Percentiles rank a stretch among this genome's conserved stretches.
Conservation (phyloP, 1,140 invertebrate species). For the Leptestheria dahalacensis region DNA sequence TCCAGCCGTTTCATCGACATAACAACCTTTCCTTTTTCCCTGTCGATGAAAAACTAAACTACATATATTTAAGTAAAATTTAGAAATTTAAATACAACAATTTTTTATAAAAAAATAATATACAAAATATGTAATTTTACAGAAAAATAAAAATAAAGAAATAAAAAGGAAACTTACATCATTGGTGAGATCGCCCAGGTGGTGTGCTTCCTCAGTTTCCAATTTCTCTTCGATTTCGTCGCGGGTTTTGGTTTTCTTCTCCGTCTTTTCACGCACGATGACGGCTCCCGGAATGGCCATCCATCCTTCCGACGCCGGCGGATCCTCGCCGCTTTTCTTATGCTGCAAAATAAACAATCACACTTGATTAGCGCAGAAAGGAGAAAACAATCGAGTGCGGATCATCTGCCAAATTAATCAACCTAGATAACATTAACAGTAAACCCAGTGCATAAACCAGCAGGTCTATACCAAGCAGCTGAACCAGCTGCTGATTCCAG, state of each 20-base stretch:
- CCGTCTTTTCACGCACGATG: constrained; percentile 60
- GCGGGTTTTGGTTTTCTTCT: constrained; percentile 57
- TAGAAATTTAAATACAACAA: too few species aligned
- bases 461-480: too few species aligned
- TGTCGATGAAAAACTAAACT: too few species aligned
- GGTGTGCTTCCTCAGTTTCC: constrained; percentile 65
- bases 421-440: background rate
- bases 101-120: too few species aligned
- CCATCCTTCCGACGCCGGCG: constrained; percentile 39
- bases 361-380: background rate
- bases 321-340: constrained; percentile 34
- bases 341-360: constrained; percentile 20
- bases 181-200: constrained; percentile 64
- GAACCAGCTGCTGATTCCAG: too few species aligned
- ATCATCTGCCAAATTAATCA: background rate
- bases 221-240: constrained; percentile 63
- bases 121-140: too few species aligned
- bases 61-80: too few species aligned
- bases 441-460: too few species aligned
- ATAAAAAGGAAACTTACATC: constrained; percentile 40
- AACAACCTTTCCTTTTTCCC: too few species aligned
- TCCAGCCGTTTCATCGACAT: too few species aligned
- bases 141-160: too few species aligned
- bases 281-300: constrained; percentile 42
- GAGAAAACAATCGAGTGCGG: background rate